Evolutionary conservation across 2,797 vertebrate species (phyloP).

Genomic region (Sciurus vulgaris): DNA sequence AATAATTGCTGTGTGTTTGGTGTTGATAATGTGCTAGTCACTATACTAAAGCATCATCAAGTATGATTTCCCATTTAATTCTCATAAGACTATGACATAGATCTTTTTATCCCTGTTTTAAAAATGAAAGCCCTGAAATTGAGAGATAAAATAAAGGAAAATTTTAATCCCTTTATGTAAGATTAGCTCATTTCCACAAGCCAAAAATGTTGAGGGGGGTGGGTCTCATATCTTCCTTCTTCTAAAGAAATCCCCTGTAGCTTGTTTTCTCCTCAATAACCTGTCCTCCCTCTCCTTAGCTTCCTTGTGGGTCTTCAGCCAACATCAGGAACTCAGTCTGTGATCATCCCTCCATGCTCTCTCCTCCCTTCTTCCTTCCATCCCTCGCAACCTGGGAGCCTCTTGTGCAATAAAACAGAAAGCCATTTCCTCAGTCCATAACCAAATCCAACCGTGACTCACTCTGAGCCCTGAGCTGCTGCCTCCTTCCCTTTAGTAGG

Average conservation of each 20-base stretch:
- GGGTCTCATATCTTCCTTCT: background rate
- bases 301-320: background rate
- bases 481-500: background rate
- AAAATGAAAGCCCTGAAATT: slow-evolving; percentile 25
- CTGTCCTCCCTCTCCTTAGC: background rate
- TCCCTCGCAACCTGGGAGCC: background rate
- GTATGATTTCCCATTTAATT: slow-evolving; percentile 23
- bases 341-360: background rate
- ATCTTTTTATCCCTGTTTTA: slow-evolving; percentile 35
- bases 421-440: background rate
- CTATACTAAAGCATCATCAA: background rate
- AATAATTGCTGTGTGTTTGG: background rate
- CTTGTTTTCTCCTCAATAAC: background rate
- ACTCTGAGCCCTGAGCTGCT: too few relatives aligned
- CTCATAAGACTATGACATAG: background rate
- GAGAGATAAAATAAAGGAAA: slow-evolving; percentile 9
- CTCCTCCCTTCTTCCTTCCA: background rate
- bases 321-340: background rate
- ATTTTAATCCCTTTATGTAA: background rate
- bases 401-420: background rate
- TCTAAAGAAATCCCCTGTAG: background rate
- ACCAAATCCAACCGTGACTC: background rate
- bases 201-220: background rate
- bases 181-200: slow-evolving; percentile 3
- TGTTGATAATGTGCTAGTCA: background rate